phyloP scores from a whole-genome alignment of 1,140 invertebrate species.

The Streblospio benedicti region DNA sequence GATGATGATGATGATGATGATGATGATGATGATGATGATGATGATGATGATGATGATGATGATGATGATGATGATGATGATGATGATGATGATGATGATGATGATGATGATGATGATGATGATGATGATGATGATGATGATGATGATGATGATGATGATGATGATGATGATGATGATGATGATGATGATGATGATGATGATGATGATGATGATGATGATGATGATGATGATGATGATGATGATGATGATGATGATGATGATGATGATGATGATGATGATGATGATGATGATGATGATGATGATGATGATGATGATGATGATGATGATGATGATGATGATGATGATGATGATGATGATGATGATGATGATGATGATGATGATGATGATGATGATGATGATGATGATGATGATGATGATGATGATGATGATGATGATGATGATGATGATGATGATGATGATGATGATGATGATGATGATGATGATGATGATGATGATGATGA shows the following conservation, averaged over 20 bases:
- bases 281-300: conserved; percentile 1
- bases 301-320: background rate
- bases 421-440: background rate
- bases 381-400: background rate
- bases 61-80: background rate
- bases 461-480: background rate
- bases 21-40: conserved; percentile 13
- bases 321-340: background rate
- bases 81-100: background rate
- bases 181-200: background rate
- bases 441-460: background rate
- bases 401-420: background rate
- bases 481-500: background rate
- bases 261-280: background rate
- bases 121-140: background rate
- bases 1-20: conserved; percentile 13
- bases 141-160: background rate
- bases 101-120: conserved; percentile 1
- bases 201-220: background rate
- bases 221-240: background rate
- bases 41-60: conserved; percentile 10
- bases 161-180: conserved; percentile 1
- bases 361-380: background rate
- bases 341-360: background rate
- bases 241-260: background rate